A percentile compares a stretch with the other conserved stretches of the same genome.
These are phyloP conservation scores for Camelus dromedarius DNA, from an alignment of 2,113 vertebrate genomes.

Conservation along the genomic window DNA sequence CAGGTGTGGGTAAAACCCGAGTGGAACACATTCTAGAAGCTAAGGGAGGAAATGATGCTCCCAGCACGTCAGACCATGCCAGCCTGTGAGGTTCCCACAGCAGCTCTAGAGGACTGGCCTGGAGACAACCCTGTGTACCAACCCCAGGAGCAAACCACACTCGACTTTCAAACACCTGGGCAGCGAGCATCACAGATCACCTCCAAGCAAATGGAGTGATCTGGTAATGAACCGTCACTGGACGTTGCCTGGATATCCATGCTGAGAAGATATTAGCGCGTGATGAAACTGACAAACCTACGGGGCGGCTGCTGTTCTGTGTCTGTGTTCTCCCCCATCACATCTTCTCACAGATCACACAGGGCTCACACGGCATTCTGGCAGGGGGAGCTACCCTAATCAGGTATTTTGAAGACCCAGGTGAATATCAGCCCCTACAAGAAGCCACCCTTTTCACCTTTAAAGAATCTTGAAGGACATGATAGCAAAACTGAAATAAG, in stretches of 20 bases:
- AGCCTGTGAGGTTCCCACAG: not conserved
- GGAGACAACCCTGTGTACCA: not conserved
- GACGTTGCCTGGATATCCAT: not conserved
- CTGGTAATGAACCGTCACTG: not conserved
- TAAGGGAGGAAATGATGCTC: not conserved
- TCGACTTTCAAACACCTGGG: not conserved
- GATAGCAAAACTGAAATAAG: conserved; percentile 10
- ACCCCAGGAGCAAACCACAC: not conserved
- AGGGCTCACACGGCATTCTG: not conserved
- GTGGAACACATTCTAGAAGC: not conserved
- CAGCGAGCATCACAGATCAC: not conserved
- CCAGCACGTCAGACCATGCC: too few species aligned
- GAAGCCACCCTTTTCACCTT: not conserved
- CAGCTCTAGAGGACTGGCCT: not conserved
- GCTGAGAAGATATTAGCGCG: not conserved
- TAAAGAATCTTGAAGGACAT: not conserved
- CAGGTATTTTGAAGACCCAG: not conserved
- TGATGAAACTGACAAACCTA: too few species aligned
- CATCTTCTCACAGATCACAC: not conserved
- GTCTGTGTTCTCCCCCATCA: not conserved
- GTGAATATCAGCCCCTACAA: not conserved
- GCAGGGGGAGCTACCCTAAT: not conserved
- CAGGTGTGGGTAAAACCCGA: not conserved
- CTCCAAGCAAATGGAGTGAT: not conserved
- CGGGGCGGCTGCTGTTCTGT: not conserved